Base-by-base conservation (phyloP, 2,113 vertebrate genomes). In the Sorex fumeus region DNA sequence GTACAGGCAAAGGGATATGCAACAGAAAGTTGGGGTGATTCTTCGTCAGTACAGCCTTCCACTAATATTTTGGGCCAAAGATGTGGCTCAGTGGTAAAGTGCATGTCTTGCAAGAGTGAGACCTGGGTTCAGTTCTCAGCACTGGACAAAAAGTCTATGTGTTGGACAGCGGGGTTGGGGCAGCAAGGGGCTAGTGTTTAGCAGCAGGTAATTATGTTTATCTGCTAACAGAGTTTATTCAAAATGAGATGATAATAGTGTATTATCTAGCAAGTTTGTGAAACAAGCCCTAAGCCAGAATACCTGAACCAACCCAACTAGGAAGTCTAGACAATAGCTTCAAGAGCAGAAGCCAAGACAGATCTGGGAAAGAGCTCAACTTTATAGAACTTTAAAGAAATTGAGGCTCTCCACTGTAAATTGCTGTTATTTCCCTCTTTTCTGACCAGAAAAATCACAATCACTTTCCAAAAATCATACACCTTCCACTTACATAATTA, bases 301-400 rank as follows among this genome's bases (percentile, higher is more conserved):
- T 47, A 84, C 34, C 34, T 84, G 79, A 79, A 88, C 45, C 12
- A 28, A 84, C 43, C 60, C 78, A 80, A 74, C 40, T 8, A 50
- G 18, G 25, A n/a, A 7, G 53, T 40, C 77, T 66, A 77, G 53
- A 57, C 30, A 71, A 47, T 80, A 90, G 57, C 60, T 43, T 79
- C 88, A 69, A 72, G 83, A 69, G 32, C 32, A 11, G 43, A 84
- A 87, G 79, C 16, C 62, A 57, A 25, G 25, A 75, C 36, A 91
- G 34, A 19, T 62, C 11, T 12, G 78, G 8, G 72, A 8, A 13
- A 69, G 45, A 72, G 19, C 6, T 67, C 21, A 25, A 57, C 28
- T 87, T 87, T 47, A 12, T 62, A 50, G 57, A 69, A 80, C 79
- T 80, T 91, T 50, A 43, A 87, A 90, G n/a, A 67, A 77, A 18